phyloP scores from a whole-genome alignment of 2,888 invertebrate species.

The Acleris holmiana region DNA sequence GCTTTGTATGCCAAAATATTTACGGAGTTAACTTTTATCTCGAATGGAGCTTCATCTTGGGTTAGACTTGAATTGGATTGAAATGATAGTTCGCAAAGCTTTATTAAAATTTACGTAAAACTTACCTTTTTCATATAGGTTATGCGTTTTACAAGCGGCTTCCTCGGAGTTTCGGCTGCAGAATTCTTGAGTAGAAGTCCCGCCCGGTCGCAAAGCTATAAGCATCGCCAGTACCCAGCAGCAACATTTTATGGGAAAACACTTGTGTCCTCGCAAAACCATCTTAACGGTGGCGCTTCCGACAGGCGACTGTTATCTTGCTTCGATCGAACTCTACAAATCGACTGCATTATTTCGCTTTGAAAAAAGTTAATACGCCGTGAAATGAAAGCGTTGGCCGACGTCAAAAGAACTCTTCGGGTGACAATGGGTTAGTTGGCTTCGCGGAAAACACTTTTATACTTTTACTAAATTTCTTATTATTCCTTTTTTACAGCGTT shows the following conservation, averaged over 20 bases:
- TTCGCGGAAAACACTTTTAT: conserved; percentile 27
- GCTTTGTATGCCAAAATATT: no score
- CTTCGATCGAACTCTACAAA: conserved; percentile 55
- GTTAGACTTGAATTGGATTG: no score
- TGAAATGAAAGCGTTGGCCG: conserved; percentile 69
- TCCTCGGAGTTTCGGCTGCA: conserved; percentile 55
- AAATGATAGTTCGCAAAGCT: background rate
- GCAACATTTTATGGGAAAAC: conserved; percentile 58
- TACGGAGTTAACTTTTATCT: no score
- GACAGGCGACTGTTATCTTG: conserved; percentile 54
- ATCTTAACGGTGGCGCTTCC: conserved; percentile 61
- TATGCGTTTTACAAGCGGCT: conserved; percentile 49
- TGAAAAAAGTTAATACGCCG: conserved; percentile 61
- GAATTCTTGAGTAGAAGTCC: conserved; percentile 57
- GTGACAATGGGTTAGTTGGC: conserved; percentile 44
- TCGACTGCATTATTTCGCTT: conserved; percentile 61
- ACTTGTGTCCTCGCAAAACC: conserved; percentile 55
- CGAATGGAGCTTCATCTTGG: no score
- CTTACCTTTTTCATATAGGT: conserved; percentile 55
- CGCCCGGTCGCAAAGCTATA: conserved; percentile 51
- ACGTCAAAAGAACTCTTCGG: conserved; percentile 50
- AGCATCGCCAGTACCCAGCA: conserved; percentile 59
- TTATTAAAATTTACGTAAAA: background rate
- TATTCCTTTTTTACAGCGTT: conserved; percentile 2
- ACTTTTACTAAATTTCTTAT: background rate